Percentiles rank a stretch among this genome's conserved stretches.
phyloP scores from a whole-genome alignment of 2,888 invertebrate species.

The Andrena trimmerana region DNA sequence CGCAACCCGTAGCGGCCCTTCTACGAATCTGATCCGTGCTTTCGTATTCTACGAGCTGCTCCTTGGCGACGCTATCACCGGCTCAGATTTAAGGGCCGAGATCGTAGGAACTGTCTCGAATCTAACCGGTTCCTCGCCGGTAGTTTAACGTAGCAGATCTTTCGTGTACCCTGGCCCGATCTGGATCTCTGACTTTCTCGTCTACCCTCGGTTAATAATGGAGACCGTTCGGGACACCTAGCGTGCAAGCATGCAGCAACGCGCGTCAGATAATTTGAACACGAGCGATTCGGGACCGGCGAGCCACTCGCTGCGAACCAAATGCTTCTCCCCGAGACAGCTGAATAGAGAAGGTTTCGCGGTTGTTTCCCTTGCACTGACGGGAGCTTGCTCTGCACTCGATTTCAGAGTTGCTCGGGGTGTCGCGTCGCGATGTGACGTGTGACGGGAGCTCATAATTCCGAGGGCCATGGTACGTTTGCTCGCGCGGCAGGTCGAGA shows the following conservation, averaged over 20 bases:
- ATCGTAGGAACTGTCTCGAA: constrained; percentile 23
- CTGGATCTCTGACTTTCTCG: constrained; percentile 12
- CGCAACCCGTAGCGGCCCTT: constrained; percentile 18
- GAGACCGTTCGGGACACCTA: constrained; percentile 5
- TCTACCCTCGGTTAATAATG: not conserved
- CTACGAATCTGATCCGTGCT: not conserved
- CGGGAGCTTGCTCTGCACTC: not conserved
- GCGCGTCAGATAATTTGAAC: not conserved
- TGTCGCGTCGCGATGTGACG: constrained; percentile 3
- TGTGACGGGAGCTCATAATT: constrained; percentile 19
- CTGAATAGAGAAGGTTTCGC: too few species aligned
- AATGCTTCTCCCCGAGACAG: not conserved
- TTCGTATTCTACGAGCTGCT: constrained; percentile 45
- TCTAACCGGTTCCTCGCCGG: constrained; percentile 33
- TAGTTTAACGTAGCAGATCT: constrained; percentile 4
- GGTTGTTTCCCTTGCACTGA: too few species aligned
- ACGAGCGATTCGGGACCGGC: too few species aligned
- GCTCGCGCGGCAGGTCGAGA: constrained; percentile 17
- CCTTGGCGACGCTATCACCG: constrained; percentile 13
- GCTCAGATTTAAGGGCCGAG: constrained; percentile 36
- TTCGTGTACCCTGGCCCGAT: constrained; percentile 15
- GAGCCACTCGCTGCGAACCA: not conserved
- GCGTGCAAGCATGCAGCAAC: constrained; percentile 6
- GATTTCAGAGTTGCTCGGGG: constrained; percentile 2
- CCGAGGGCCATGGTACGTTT: constrained; percentile 17